Percentiles rank a stretch among this genome's conserved stretches.
phyloP scores from a whole-genome alignment of 2,113 vertebrate species.

The Paralichthys olivaceus region DNA sequence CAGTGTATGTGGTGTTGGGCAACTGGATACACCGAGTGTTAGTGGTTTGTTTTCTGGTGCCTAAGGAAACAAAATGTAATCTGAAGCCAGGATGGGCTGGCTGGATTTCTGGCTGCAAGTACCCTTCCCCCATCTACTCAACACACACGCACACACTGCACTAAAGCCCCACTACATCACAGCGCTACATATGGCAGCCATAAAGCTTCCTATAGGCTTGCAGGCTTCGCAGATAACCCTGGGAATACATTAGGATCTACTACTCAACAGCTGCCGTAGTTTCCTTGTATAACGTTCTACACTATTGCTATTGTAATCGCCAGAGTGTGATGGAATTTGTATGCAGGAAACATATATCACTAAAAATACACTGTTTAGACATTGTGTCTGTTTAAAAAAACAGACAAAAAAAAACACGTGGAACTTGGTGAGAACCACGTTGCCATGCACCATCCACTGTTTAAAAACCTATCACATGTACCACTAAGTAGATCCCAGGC shows the following conservation, averaged over 20 bases:
- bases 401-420: background rate
- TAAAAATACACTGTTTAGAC: constrained; percentile 5
- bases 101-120: constrained; percentile 42
- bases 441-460: background rate
- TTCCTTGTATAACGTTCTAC: constrained; percentile 25
- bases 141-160: constrained; percentile 14
- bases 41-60: constrained; percentile 75
- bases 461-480: background rate
- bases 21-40: constrained; percentile 74
- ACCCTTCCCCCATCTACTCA: constrained; percentile 67
- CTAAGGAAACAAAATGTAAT: constrained; percentile 78
- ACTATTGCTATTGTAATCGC: constrained; percentile 1
- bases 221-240: constrained; percentile 60
- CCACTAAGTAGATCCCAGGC: background rate
- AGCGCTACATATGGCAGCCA: constrained; percentile 58
- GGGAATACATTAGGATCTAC: constrained; percentile 57
- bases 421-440: background rate
- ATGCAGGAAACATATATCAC: background rate
- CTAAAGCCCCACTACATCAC: constrained; percentile 49
- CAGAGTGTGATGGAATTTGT: background rate
- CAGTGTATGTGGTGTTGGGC: constrained; percentile 66
- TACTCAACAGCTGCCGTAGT: constrained; percentile 50
- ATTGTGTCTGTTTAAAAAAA: background rate
- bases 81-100: constrained; percentile 69
- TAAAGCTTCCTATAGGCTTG: constrained; percentile 65